Conservation (phyloP, 2,113 vertebrate species). For the Ivindomyrus marchei region DNA sequence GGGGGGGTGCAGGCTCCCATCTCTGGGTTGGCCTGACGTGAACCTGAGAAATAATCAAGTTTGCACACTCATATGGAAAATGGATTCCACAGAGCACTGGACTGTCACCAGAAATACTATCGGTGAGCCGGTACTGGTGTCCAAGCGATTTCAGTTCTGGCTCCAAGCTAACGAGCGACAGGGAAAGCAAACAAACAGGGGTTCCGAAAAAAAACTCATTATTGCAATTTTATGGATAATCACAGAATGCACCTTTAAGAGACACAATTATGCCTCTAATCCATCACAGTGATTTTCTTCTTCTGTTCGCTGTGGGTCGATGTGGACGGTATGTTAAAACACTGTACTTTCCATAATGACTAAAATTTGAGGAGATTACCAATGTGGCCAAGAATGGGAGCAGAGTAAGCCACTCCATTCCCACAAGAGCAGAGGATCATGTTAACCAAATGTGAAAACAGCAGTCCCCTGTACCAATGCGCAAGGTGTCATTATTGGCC, state of each 20-base stretch:
- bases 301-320: background rate
- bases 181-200: background rate
- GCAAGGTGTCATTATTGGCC: background rate
- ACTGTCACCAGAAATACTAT: background rate
- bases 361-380: background rate
- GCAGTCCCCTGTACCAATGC: background rate
- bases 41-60: background rate
- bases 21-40: background rate
- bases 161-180: background rate
- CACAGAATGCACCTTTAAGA: conserved; percentile 18
- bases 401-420: background rate
- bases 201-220: background rate
- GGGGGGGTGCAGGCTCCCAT: background rate
- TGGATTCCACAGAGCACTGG: background rate
- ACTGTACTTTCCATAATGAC: background rate
- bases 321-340: background rate
- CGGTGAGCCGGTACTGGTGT: no score
- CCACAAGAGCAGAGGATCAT: background rate
- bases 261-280: conserved; percentile 16
- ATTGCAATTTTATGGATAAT: background rate
- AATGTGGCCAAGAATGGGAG: background rate
- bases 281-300: background rate
- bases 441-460: background rate
- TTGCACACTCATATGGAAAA: background rate
- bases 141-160: background rate